Evolutionary conservation across 2,888 invertebrate species (phyloP), one percentile per base, ranked within the genome.

Genomic region (Eurytoma adleriae): DNA sequence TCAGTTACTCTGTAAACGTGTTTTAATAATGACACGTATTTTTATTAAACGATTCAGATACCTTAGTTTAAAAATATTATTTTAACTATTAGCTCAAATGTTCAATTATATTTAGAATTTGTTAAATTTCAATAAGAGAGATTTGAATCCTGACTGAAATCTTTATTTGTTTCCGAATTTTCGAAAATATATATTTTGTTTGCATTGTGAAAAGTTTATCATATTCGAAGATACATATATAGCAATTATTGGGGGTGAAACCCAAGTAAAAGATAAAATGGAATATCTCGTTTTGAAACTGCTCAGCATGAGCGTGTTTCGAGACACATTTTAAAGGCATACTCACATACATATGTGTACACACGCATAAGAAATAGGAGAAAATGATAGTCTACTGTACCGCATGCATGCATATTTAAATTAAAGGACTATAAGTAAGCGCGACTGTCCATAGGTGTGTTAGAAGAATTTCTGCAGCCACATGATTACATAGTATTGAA

Each of bases 361-460:
- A 74, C 77, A 78, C 82, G 82, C 83, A 82, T 68, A 84, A 86
- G 67, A 83, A 83, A 83, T 85, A 87, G 83, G 74, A 30, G 59
- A 48, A 24, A 61, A 84, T 69, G 84, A 86, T 87, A 86, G 85
- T 86, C 84, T 86, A 84, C 83, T 85, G 83, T 86, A 85, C 85
- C 83, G 84, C 86, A 86, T 79, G 85, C 84, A 83, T 85, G 85
- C 84, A 83, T 85, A 87, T 86, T 86, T 83, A 86, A 84, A 85
- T 85, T 83, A 84, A 87, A 81, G 84, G 84, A 86, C 83, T 86
- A 87, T 86, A 84, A 83, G 78, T 87, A 87, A 87, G 86, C 86
- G 86, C 86, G 86, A 84, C 84, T 87, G 87, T 87, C 85, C 87
- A 82, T 87, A 87, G 85, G 85, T 85, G 85, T 86, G 84, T 86